These are phyloP conservation scores for Hippasteria phrygiana DNA, from an alignment of 53 echinoderm and acorn worm genomes.

Conservation along the genomic window DNA sequence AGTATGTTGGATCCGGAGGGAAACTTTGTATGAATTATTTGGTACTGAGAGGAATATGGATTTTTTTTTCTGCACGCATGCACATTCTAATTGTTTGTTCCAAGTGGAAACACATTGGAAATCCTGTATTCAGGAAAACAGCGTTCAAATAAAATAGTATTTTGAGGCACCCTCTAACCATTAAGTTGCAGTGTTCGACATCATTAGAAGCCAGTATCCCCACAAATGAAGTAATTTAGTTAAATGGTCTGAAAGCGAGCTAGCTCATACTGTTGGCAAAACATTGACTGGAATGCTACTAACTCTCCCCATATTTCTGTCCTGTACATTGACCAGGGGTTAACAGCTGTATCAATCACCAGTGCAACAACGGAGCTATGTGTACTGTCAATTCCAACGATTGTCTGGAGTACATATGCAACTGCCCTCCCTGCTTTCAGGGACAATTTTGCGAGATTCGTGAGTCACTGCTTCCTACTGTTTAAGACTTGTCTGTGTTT, in stretches of 20 bases:
- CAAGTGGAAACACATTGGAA: too few species aligned
- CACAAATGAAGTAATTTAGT: too few species aligned
- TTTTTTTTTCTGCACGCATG: too few species aligned
- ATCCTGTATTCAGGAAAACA: too few species aligned
- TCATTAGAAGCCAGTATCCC: too few species aligned
- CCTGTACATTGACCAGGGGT: slow-evolving; percentile 23
- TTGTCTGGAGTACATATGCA: slow-evolving; percentile 67
- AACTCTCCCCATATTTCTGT: background rate
- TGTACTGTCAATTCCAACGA: slow-evolving; percentile 59
- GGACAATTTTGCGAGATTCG: slow-evolving; percentile 75
- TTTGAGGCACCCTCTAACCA: too few species aligned
- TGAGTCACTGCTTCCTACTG: slow-evolving; percentile 19
- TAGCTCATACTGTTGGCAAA: background rate
- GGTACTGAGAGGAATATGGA: too few species aligned
- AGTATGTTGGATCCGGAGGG: too few species aligned
- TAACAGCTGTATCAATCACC: slow-evolving; percentile 68
- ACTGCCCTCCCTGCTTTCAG: slow-evolving; percentile 70
- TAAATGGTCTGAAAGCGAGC: background rate
- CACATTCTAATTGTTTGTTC: too few species aligned
- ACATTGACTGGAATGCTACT: background rate
- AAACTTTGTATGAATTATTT: too few species aligned
- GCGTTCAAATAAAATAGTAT: too few species aligned
- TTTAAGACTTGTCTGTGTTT: background rate
- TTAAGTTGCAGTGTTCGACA: too few species aligned
- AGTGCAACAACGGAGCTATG: slow-evolving; percentile 74